Evolutionary conservation across 30 jellyfish, hydroid and myxozoan genomes (phyloP).

Genomic region (Chrysaora quinquecirrha): DNA sequence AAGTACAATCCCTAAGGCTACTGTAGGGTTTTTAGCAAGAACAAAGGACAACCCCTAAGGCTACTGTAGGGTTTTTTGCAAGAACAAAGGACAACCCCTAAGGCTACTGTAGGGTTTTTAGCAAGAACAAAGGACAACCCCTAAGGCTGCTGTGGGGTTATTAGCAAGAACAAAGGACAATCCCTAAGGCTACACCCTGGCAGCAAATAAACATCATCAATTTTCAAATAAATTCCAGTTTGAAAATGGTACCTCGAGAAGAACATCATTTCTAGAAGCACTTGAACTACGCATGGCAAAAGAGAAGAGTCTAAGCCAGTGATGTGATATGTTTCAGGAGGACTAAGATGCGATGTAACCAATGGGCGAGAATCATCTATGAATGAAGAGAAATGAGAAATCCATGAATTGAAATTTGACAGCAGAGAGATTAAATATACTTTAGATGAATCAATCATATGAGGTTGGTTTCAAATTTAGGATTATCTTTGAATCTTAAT

Average conservation of each 20-base stretch:
- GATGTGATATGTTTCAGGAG: constrained; percentile 70
- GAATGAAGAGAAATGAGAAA: not conserved
- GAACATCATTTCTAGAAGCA: constrained; percentile 87
- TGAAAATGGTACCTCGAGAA: constrained; percentile 69
- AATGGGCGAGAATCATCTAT: constrained; percentile 66
- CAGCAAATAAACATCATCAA: too few species aligned
- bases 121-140: too few species aligned
- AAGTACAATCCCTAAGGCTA: too few species aligned
- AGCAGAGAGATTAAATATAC: not conserved
- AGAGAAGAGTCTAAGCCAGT: constrained; percentile 90
- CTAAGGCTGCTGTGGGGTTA: too few species aligned
- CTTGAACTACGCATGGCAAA: constrained; percentile 80
- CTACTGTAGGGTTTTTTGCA: too few species aligned
- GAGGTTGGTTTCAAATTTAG: not conserved
- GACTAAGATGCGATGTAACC: constrained; percentile 77
- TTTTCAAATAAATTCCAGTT: too few species aligned
- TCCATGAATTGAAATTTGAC: not conserved
- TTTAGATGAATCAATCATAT: not conserved
- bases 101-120: too few species aligned
- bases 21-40: too few species aligned
- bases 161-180: too few species aligned
- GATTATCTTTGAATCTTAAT: not conserved
- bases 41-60: too few species aligned
- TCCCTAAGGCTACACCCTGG: too few species aligned
- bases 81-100: too few species aligned